Percentiles rank a stretch among this genome's conserved stretches.
phyloP scores from a whole-genome alignment of 2,797 vertebrate genomes.

The Antrozous pallidus region DNA sequence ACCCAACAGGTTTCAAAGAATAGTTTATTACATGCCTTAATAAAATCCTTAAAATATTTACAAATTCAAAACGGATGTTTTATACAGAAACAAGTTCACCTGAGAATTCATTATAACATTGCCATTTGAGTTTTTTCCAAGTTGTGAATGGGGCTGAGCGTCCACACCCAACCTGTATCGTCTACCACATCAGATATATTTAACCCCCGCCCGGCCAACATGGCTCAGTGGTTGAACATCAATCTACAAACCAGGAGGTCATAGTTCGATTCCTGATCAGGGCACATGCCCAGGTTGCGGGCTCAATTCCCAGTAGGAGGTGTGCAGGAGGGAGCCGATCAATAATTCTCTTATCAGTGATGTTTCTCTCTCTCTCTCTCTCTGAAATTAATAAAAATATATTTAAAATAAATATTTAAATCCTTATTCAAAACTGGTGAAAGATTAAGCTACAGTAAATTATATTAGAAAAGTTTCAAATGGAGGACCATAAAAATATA shows the following conservation, averaged over 20 bases:
- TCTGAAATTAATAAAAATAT: too few relatives aligned
- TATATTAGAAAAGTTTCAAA: slow-evolving; percentile 32
- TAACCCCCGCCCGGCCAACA: too few relatives aligned
- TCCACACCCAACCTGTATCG: slow-evolving; percentile 75
- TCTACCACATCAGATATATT: too few relatives aligned
- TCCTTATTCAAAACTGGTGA: slow-evolving; percentile 69
- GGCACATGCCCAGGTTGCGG: too few relatives aligned
- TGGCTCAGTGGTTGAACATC: too few relatives aligned
- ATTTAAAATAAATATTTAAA: too few relatives aligned
- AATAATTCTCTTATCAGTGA: too few relatives aligned
- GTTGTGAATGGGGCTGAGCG: slow-evolving; percentile 67
- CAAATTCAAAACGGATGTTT: slow-evolving; percentile 81
- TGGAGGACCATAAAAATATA: slow-evolving; percentile 28
- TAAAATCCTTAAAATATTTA: slow-evolving; percentile 82
- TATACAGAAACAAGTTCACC: slow-evolving; percentile 80
- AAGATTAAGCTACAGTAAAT: slow-evolving; percentile 60
- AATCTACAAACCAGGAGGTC: too few relatives aligned
- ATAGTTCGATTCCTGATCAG: too few relatives aligned
- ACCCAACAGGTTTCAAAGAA: slow-evolving; percentile 75
- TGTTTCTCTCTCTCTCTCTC: too few relatives aligned
- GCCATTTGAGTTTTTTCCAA: slow-evolving; percentile 72
- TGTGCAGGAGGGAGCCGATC: too few relatives aligned
- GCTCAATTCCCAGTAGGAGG: too few relatives aligned
- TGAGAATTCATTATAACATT: slow-evolving; percentile 82
- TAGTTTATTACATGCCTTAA: slow-evolving; percentile 82